Base-by-base conservation (phyloP, 2,113 vertebrate species). In the Sylvilagus bachmani region DNA sequence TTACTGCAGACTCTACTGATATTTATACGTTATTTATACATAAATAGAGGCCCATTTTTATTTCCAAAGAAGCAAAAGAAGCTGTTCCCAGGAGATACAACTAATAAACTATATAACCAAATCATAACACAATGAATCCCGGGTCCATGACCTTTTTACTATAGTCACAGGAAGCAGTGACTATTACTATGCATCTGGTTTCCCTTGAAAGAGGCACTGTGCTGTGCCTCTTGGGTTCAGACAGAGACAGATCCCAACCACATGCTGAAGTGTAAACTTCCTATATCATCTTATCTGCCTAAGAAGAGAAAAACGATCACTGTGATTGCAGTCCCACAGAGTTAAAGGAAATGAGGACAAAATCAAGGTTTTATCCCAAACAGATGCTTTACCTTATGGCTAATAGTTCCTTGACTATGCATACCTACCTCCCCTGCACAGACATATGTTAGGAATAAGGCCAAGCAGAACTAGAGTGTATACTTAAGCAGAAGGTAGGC, bases 41-140 rank as follows among this genome's bases (percentile, higher is more conserved):
- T 69, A 86, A 90, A 87, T 7, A 67, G 2, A 78, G 61, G 25
- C 6, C n/a, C 24, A 36, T 92, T 44, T 86, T 69, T 58, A 80
- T 80, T 92, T 86, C 36, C 33, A 86, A 89, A 66, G 22, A 78
- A 90, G n/a, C 44, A 87, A 58, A 94, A 81, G 16, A 91, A 85
- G 53, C 16, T 81, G 49, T n/a, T 91, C 44, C 10, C 51, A 81
- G 11, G 71, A 66, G 33, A 83, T 25, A 93, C 21, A 78, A 86
- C 17, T 90, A 67, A 78, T 33, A 27, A 82, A 81, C 31, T 70
- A 70, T 11, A 88, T 25, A 80, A 17, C 14, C 6, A 88, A 93
- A 69, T 49, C 27, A 87, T 49, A 84, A 89, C 3, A 70, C 49
- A 73, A 10, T 62, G 69, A 53, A 4, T 77, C 19, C n/a, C 80